Evolutionary conservation across 2,888 invertebrate genomes (phyloP), one percentile per base, ranked within the genome.

Genomic region (Aplocera efformata): DNA sequence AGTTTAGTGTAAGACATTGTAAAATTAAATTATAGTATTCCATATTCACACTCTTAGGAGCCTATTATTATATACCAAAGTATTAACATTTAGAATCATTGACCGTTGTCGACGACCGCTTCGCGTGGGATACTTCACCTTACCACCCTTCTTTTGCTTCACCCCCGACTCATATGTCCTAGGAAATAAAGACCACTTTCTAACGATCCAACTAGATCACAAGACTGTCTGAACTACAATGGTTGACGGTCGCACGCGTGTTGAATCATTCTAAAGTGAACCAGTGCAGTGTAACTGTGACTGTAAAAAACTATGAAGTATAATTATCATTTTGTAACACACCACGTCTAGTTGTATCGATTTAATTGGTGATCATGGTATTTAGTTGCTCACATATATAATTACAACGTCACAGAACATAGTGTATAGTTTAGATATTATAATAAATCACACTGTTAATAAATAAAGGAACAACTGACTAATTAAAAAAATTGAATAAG

Each of bases 241-340:
- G 57, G 71, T 24, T 53, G 58, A 62, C 56, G 63, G 67, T 81
- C 82, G 58, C 82, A 81, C 77, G 73, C 58, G 63, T 55, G 61
- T 71, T 71, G 72, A 69, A 67, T 73, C 69, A 68, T 61, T 58
- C 33, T 65, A 62, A 68, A 72, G 72, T 75, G 67, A 79, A 84
- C 60, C 82, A 79, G 83, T 73, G 69, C 82, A 79, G 70, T 82
- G 67, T 77, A 71, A 78, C 75, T 75, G 74, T 72, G 75, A 45
- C 66, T 60, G 11, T 25, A 39, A 55, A 50, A 52, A 50, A 48
- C 39, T 44, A 10, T 36, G n/a, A n/a, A n/a, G n/a, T 42, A 30
- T 46, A 43, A 42, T 28, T n/a, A 46, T 39, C 44, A 31, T 53
- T 50, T 50, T 42, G 51, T 54, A 47, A 54, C 42, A 40, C 20